Base-by-base conservation (phyloP, 2,113 vertebrate species). In the Bagarius yarrelli region DNA sequence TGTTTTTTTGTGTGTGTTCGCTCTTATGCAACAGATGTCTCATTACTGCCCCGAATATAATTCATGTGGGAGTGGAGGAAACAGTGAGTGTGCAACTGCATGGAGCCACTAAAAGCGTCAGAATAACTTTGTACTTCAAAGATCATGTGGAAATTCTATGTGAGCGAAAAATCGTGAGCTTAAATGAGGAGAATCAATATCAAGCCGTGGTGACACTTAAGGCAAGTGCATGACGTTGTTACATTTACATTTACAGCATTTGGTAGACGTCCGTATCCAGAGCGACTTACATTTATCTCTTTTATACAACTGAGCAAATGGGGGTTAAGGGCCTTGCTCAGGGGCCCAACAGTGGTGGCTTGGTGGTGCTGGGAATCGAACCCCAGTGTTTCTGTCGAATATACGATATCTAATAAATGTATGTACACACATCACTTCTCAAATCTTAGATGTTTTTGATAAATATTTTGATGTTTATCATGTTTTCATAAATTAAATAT, bases 61-160 rank as follows among this genome's bases (percentile, higher is more conserved):
- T 92, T 5, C 91, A 89, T 27, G 4, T 92, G 79, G 92, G 87
- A 32, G 89, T 70, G 56, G 15, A 85, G 0, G 90, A 91, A 83
- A 92, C 85, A 0, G 34, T 93, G 85, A 89, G 91, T 2, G 83
- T 90, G 71, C 92, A 93, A 82, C 86, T 93, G 14, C 89, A 92
- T 0, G 85, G 86, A 77, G 89, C 90, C 52, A 72, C 81, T 1
- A 12, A 0, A 2, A 78, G 76, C 50, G 83, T 86, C 53, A 44
- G 66, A 36, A 72, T 92, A 32, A 53, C 69, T 1, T 85, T 89
- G 0, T 89, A 85, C 75, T 90, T 93, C 83, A 79, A 81, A 78
- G 32, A 86, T 32, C 84, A 85, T n/a, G 4, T 0, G 0, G 21
- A n/a, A 19, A 25, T 59, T 0, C 2, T 93, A 0, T 91, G 90